phyloP scores from a whole-genome alignment of 2,888 invertebrate species.

The Penaeus monodon region DNA sequence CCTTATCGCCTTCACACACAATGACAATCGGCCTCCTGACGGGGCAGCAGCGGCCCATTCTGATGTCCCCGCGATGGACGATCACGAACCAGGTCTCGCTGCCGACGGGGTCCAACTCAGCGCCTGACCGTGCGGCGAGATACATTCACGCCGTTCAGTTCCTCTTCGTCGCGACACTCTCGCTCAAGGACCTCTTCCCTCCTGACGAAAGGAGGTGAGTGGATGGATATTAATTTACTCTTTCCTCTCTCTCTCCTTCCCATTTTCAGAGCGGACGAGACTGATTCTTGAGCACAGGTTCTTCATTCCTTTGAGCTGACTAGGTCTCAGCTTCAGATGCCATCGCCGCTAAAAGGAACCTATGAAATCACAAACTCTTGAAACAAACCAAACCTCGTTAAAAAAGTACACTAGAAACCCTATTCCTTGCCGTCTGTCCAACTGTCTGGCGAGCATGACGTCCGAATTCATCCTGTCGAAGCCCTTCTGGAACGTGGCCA shows the following conservation, averaged over 20 bases:
- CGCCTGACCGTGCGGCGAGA: not conserved
- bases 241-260: slow-evolving; percentile 11
- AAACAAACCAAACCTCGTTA: not conserved
- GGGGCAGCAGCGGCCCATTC: not conserved
- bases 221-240: not conserved
- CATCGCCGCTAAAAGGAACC: too few relatives aligned
- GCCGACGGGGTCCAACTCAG: slow-evolving; percentile 11
- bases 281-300: not conserved
- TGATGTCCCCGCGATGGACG: slow-evolving; percentile 9
- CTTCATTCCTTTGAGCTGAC: too few relatives aligned
- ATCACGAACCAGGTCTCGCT: slow-evolving; percentile 14
- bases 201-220: not conserved
- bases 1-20: too few relatives aligned
- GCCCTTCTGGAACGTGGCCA: slow-evolving; percentile 55
- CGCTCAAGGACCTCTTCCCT: slow-evolving; percentile 3
- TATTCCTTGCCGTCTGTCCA: too few relatives aligned
- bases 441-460: not conserved
- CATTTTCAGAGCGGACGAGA: not conserved
- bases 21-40: too few relatives aligned
- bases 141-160: slow-evolving; percentile 16
- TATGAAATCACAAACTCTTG: too few relatives aligned
- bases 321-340: too few relatives aligned
- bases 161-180: slow-evolving; percentile 11
- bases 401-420: not conserved
- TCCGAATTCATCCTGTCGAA: slow-evolving; percentile 31